Percentiles rank a stretch among this genome's conserved stretches.
Evolutionary conservation across 2,888 invertebrate genomes (phyloP).

Genomic region (Isoperla grammatica): DNA sequence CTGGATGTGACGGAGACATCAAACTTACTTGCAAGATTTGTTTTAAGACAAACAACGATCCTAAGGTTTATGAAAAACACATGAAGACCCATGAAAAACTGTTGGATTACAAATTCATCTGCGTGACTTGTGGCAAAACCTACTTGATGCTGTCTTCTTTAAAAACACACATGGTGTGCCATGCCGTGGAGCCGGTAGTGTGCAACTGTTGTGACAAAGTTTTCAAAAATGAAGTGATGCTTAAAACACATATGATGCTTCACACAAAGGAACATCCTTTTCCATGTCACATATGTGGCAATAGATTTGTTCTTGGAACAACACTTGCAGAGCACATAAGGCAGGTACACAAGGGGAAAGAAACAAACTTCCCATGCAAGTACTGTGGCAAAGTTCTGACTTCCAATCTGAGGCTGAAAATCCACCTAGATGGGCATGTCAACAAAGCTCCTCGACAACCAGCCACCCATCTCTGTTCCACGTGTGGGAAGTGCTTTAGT

Average conservation of each 20-base stretch:
- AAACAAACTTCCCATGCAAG: conserved; percentile 16
- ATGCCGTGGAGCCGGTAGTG: not conserved
- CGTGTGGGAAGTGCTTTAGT: too few relatives aligned
- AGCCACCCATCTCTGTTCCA: too few relatives aligned
- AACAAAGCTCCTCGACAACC: too few relatives aligned
- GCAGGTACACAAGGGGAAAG: not conserved
- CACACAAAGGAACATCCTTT: conserved; percentile 19
- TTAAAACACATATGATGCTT: conserved; percentile 16
- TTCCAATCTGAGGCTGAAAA: conserved; percentile 8
- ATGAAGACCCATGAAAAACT: too few relatives aligned
- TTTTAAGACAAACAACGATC: too few relatives aligned
- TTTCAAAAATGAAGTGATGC: conserved; percentile 18
- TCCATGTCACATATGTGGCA: conserved; percentile 1
- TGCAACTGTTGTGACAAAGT: conserved; percentile 19
- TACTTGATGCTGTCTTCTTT: too few relatives aligned
- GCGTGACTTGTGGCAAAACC: too few relatives aligned
- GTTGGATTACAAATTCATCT: too few relatives aligned
- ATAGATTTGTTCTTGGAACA: not conserved
- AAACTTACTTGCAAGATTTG: too few relatives aligned
- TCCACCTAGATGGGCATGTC: too few relatives aligned
- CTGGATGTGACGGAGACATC: too few relatives aligned
- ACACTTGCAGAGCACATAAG: not conserved
- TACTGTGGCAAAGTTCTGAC: conserved; percentile 18
- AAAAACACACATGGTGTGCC: not conserved
- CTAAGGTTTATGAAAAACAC: too few relatives aligned